Evolutionary conservation across 92 coral and sea anemone genomes (phyloP), one percentile per base, ranked within the genome.

Genomic region (Pocillopora grandis): DNA sequence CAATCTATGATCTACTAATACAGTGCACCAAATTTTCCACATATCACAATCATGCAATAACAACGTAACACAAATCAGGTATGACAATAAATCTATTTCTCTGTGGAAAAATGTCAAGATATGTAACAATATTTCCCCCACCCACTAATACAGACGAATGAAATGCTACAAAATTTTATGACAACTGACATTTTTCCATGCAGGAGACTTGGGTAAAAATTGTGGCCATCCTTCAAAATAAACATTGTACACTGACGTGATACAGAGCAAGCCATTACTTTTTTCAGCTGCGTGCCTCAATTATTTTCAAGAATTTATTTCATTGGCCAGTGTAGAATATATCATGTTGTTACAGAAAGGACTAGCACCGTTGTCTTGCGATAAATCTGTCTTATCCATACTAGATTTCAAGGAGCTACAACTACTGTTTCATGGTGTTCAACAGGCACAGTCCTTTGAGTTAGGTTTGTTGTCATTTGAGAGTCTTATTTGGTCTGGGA

Each of bases 401-500:
- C 79, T 62, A 73, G 80, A 63, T 75, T 63, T 83, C 56, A 33
- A 83, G 71, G 78, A 70, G 33, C 77, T 69, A 83, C 77, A 37
- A 77, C 48, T 21, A n/a, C 55, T 14, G 35, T 10, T n/a, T 23
- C 8, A 82, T 71, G 76, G 15, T 66, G 17, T 82, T 88, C 89
- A 96, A 78, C 98, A 96, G 72, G 92, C 80, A 78, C 98, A 96
- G 85, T 92, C 93, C 72, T 94, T 92, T n/a, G 88, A 76, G 81
- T 90, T 92, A 9, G 94, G 92, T 83, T 94, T 96, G 95, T 59
- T 92, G 91, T 94, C 98, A 14, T 91, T 93, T 1, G 94, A 88
- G 82, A 96, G 80, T 85, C 94, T 96, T 92, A 96, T 96, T 92
- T 94, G 98, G 87, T 96, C 98, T 18, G 98, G 98, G 93, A 96